Evolutionary conservation across 2,888 invertebrate species (phyloP), one percentile per base, ranked within the genome.

Genomic region (Adineta ricciae): DNA sequence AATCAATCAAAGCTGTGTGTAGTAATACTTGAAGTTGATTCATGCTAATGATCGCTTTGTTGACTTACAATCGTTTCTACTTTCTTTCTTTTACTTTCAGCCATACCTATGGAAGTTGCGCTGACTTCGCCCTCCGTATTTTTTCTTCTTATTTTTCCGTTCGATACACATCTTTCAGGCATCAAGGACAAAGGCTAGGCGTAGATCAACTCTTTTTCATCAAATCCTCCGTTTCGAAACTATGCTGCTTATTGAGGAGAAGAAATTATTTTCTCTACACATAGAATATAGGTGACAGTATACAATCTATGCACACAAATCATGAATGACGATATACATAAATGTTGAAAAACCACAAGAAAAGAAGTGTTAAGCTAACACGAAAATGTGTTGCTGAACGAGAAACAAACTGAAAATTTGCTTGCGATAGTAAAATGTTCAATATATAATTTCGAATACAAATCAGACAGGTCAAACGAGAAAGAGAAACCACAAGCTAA

Each of bases 291-390:
- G 94, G 93, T 0, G 93, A 91, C 89, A 95, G 95, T 88, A 94
- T 93, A 90, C 96, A 95, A 88, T 94, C 94, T 88, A 93, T 93
- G 72, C 93, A 94, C 64, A 64, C 32, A 27, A 64, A 64, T 32
- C 64, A 32, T 19, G 19, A 64, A 64, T 64, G 32, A 64, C 64
- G 64, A 64, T 64, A 64, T 64, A 64, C 64, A 64, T 32, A 32
- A 4, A 16, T 16, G 32, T 7, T 32, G 14, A 27, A 52, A 56
- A 3, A n/a, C 27, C n/a, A 56, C 5, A 56, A 95, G 90, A 88
- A 95, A 94, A 88, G 92, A 94, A 78, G 93, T 93, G 88, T 95
- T 94, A 0, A 95, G 95, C 73, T 94, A 92, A n/a, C 95, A 93
- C 2, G 64, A 64, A 64, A 96, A 92, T 32, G 94, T 92, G 89